A percentile compares a stretch with the other conserved stretches of the same genome.
phyloP scores from a whole-genome alignment of 2,888 invertebrate species.

The Trachelus stipa region DNA sequence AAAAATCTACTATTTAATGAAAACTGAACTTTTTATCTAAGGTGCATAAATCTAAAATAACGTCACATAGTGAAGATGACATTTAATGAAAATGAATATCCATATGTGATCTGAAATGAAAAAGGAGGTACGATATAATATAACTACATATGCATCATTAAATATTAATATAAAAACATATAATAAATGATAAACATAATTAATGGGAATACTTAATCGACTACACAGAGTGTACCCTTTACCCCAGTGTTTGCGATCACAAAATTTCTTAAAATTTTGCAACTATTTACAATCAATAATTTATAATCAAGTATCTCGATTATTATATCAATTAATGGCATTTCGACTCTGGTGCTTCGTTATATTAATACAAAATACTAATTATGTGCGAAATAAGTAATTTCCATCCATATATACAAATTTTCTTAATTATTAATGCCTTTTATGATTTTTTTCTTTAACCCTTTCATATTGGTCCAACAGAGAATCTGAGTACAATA shows the following conservation, averaged over 20 bases:
- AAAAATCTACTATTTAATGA: background rate
- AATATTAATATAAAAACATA: background rate
- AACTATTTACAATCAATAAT: slow-evolving; percentile 18
- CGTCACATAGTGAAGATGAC: background rate
- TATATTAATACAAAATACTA: background rate
- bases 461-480: background rate
- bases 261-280: slow-evolving; percentile 25
- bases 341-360: background rate
- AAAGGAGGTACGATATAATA: slow-evolving; percentile 7
- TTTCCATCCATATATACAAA: background rate
- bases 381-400: slow-evolving; percentile 1
- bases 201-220: slow-evolving; percentile 2
- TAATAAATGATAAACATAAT: slow-evolving; percentile 17
- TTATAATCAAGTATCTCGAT: background rate
- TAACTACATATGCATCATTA: background rate
- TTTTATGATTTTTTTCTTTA: background rate
- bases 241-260: slow-evolving; percentile 59
- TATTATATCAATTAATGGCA: background rate
- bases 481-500: background rate
- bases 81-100: background rate
- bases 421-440: background rate
- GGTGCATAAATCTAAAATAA: background rate
- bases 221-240: slow-evolving; percentile 42
- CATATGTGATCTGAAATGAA: slow-evolving; percentile 17
- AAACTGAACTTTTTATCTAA: background rate